phyloP scores from a whole-genome alignment of 2,888 invertebrate genomes.

The Acanthacorydalis orientalis region DNA sequence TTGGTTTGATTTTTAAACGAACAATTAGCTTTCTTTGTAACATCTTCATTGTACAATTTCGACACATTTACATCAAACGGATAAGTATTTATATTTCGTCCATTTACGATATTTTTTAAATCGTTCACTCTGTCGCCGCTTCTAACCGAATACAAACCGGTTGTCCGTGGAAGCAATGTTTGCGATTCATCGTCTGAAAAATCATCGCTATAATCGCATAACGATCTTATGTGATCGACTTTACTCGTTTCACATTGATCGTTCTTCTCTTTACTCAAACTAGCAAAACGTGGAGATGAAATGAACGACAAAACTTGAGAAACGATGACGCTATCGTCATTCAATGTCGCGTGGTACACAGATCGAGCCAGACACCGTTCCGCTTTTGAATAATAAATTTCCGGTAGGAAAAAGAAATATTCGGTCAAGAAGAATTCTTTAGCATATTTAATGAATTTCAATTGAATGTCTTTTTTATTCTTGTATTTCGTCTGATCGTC shows the following conservation, averaged over 20 bases:
- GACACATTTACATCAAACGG: constrained; percentile 25
- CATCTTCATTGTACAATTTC: background rate
- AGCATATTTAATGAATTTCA: constrained; percentile 2
- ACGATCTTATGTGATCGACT: no score
- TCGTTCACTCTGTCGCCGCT: background rate
- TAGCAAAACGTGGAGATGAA: no score
- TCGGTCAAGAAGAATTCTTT: constrained; percentile 7
- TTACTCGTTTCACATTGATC: no score
- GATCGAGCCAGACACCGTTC: background rate
- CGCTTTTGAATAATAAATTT: constrained; percentile 1
- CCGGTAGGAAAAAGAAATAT: constrained; percentile 6
- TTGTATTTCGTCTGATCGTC: background rate
- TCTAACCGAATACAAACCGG: constrained; percentile 9
- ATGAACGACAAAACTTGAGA: no score
- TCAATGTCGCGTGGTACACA: background rate
- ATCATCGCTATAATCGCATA: constrained; percentile 14
- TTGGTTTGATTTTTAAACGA: background rate
- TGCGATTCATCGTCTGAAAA: constrained; percentile 26
- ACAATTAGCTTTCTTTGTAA: background rate
- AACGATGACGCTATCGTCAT: background rate
- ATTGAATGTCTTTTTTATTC: background rate
- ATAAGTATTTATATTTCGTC: constrained; percentile 25
- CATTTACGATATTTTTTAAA: constrained; percentile 23
- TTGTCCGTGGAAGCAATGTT: constrained; percentile 22
- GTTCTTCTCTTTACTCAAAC: no score